phyloP scores from a whole-genome alignment of 2,113 vertebrate genomes.

The Ophthalmolycus amberensis region DNA sequence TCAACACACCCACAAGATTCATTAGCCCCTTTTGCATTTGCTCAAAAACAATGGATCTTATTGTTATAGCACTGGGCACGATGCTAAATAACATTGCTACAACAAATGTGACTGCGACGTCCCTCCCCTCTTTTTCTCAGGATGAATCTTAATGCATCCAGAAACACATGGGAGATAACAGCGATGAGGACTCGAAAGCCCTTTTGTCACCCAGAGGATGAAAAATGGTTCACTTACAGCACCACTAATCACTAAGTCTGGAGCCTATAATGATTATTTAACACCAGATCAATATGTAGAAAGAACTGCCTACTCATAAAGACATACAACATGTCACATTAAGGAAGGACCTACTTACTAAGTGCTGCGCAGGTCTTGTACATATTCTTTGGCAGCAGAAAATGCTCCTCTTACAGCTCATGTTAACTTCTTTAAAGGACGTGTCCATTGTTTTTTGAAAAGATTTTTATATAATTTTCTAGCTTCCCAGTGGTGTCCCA shows the following conservation, averaged over 20 bases:
- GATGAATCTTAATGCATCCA: conserved; percentile 21
- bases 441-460: not conserved
- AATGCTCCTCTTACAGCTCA: not conserved
- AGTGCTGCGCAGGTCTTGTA: conserved; percentile 6
- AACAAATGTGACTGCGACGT: conserved; percentile 1
- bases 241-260: conserved; percentile 73
- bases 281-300: conserved; percentile 76
- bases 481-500: not conserved
- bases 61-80: not conserved
- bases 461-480: not conserved
- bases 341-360: not conserved
- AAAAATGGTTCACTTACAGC: conserved; percentile 67
- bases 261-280: conserved; percentile 74
- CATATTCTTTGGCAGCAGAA: conserved; percentile 1
- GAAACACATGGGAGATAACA: not conserved
- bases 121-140: not conserved
- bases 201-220: conserved; percentile 67
- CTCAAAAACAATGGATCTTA: conserved; percentile 30
- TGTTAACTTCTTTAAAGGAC: not conserved
- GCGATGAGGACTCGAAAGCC: conserved; percentile 26
- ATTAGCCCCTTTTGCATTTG: conserved; percentile 20
- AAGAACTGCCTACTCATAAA: conserved; percentile 63
- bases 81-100: conserved; percentile 7
- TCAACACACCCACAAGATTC: conserved; percentile 1
- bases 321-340: conserved; percentile 59